Conservation (phyloP, 2,797 vertebrate genomes). For the Pyrocephalus nanus region DNA sequence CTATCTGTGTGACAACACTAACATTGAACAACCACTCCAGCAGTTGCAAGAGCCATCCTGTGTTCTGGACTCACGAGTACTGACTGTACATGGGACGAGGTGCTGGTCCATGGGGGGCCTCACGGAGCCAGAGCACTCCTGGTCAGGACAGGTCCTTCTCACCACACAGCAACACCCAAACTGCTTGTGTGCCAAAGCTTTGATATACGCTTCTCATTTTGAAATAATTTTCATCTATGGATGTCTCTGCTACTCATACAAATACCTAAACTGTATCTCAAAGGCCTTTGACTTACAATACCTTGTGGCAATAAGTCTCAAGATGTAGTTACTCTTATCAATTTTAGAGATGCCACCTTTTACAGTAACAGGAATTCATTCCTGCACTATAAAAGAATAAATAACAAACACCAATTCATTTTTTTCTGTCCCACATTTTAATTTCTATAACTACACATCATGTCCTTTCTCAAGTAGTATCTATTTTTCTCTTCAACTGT, state of each 20-base stretch:
- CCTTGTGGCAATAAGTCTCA: not conserved
- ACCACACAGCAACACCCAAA: not conserved
- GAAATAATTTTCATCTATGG: not conserved
- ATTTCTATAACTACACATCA: not conserved
- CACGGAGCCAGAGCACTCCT: not conserved
- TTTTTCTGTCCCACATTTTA: not conserved
- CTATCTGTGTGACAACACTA: not conserved
- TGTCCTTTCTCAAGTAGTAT: not conserved
- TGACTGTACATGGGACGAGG: rapidly evolving
- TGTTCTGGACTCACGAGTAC: not conserved
- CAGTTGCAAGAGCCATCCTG: not conserved
- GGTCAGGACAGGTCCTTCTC: not conserved
- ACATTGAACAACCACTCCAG: not conserved
- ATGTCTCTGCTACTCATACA: not conserved
- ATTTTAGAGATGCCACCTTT: not conserved
- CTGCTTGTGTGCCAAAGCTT: not conserved
- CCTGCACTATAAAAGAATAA: not conserved
- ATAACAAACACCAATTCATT: not conserved
- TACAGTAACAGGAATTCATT: not conserved
- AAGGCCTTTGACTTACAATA: not conserved
- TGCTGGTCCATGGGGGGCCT: not conserved
- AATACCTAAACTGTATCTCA: not conserved
- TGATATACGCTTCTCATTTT: not conserved
- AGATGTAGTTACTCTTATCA: not conserved
- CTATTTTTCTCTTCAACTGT: not conserved